Conservation (phyloP, 2,888 invertebrate genomes). For the Epistrophe eligans region DNA sequence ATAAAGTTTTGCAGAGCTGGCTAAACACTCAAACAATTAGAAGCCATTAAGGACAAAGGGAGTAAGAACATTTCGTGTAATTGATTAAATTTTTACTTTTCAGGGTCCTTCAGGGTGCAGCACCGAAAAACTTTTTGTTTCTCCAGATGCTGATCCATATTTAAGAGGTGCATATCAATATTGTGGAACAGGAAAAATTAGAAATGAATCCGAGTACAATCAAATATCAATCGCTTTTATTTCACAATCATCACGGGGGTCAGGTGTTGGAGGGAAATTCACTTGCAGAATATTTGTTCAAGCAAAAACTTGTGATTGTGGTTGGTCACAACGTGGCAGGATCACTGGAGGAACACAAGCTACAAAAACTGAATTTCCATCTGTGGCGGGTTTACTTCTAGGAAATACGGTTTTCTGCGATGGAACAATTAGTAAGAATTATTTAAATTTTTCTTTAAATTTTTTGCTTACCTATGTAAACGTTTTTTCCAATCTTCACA, state of each 20-base stretch:
- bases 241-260: constrained; percentile 43
- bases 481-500: constrained; percentile 46
- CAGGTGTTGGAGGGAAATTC: constrained; percentile 79
- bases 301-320: constrained; percentile 81
- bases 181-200: constrained; percentile 79
- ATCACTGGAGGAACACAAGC: constrained; percentile 86
- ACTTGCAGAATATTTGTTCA: constrained; percentile 77
- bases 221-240: constrained; percentile 79
- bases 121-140: constrained; percentile 81
- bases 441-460: neutral
- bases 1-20: too few species aligned
- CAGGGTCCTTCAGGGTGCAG: constrained; percentile 76
- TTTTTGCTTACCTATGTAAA: neutral
- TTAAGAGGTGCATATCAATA: constrained; percentile 79
- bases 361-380: constrained; percentile 86
- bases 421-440: constrained; percentile 83
- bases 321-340: constrained; percentile 82
- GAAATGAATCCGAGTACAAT: constrained; percentile 78
- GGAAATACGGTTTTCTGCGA: constrained; percentile 83
- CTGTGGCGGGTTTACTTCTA: constrained; percentile 85
- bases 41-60: too few species aligned
- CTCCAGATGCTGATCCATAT: constrained; percentile 80
- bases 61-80: too few species aligned
- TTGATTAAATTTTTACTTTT: neutral
- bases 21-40: too few species aligned